Evolutionary conservation across 2,888 invertebrate genomes (phyloP), one percentile per base, ranked within the genome.

Genomic region (Euzophera pinguis): DNA sequence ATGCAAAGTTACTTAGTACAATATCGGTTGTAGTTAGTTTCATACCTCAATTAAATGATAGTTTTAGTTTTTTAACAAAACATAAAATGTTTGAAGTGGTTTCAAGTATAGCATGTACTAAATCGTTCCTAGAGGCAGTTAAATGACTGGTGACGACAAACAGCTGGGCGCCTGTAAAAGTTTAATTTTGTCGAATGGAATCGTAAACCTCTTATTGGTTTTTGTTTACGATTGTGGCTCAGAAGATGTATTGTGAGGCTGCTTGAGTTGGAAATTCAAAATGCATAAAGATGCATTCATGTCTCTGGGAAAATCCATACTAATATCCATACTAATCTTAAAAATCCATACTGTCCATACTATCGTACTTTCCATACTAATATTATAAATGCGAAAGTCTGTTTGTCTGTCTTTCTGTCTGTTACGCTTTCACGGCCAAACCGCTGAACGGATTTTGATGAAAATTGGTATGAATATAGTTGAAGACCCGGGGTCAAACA

Each of bases 181-280:
- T 84, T 84, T 87, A 86, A 88, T 87, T 84, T 78, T 74, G 79
- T 76, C 78, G 78, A 84, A 83, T 81, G 75, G 71, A 81, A 84
- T 85, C 86, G 84, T 86, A 86, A 87, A 85, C 67, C 67, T 71
- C 75, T 78, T 82, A 84, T 86, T 81, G 82, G 83, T 75, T 81
- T 73, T 78, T 81, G 81, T 85, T 87, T 84, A 86, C 79, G 84
- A 81, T 77, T 78, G 73, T 58, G 73, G 73, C 69, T 66, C 67
- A 68, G 71, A 75, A 70, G 73, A 67, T 70, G 72, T 67, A 78
- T 77, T 74, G 71, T 63, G 70, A 71, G 70, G 67, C 69, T 65
- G 69, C 71, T 73, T 72, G 66, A 67, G 67, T 68, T 61, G 45
- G 32, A 45, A 55, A 32, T 1, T 2, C 5, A 32, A 32, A 32